Conservation (phyloP, 2,113 vertebrate genomes). For the Uria lomvia region DNA sequence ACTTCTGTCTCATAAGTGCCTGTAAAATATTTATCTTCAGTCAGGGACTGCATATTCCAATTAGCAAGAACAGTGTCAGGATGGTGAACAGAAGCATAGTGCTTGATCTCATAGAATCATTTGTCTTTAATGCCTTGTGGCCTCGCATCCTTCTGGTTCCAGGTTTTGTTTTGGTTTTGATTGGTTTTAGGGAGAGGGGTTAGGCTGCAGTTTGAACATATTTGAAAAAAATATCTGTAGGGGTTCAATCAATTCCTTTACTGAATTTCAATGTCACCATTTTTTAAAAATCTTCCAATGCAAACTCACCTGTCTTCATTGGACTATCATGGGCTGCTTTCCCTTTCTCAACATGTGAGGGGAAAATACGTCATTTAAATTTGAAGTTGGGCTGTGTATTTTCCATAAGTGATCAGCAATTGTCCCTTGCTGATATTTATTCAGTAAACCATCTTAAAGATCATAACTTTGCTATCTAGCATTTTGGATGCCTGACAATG, state of each 20-base stretch:
- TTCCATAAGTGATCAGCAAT: neutral
- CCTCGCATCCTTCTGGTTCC: neutral
- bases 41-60: neutral
- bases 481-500: neutral
- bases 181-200: neutral
- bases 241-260: neutral
- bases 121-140: neutral
- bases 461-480: neutral
- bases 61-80: neutral
- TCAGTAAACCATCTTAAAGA: neutral
- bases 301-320: neutral
- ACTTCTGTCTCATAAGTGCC: neutral
- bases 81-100: neutral
- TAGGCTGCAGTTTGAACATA: neutral
- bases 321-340: neutral
- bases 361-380: neutral
- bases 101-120: neutral
- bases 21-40: constrained; percentile 1
- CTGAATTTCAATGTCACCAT: neutral
- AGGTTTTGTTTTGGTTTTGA: neutral
- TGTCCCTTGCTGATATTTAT: neutral
- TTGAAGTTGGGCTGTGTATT: neutral
- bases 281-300: neutral
- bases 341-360: neutral
- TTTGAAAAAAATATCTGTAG: neutral